Evolutionary conservation across 2,797 vertebrate genomes (phyloP), one percentile per base, ranked within the genome.

Genomic region (Corythornis leucogaster): DNA sequence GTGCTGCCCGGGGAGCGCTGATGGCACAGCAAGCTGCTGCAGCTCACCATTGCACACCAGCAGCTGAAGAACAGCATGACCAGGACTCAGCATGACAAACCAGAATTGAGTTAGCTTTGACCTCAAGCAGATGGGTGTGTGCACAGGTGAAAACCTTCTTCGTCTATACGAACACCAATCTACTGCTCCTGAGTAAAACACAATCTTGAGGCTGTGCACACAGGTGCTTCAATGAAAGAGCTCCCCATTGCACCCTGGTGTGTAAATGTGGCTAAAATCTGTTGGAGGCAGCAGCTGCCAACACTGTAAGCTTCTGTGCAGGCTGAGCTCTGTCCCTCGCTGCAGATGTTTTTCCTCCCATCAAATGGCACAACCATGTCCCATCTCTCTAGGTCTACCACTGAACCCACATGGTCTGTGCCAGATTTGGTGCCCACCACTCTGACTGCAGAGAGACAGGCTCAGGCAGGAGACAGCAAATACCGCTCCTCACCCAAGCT

Each of bases 391-490:
- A 3, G 54, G 55, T 66, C 28, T 18, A 45, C 10, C 43, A 15
- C 16, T 15, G 18, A 88, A 40, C 7, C 24, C 16, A 8, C 0
- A 0, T 3, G 2, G 4, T 20, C 68, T 69, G 38, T 31, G 38
- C 30, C 51, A 54, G 35, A 54, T n/a, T 57, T 81, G 59, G 46
- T 51, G 20, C 38, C 58, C 48, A 2, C 15, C 5, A 5, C 33
- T 22, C 26, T 4, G 6, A 2, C 9, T 2, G 0, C 2, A 0
- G 19, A 66, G 48, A 58, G 71, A 26, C 0, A 6, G 80, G 14
- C 28, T 77, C 20, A 19, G 50, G 46, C 67, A 84, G 68, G 46
- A 64, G 53, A 8, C 3, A 19, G 59, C 20, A 84, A 77, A 55
- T 1, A 8, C 35, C 7, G 1, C 21, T n/a, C 13, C 33, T 68